Percentiles rank a stretch among this genome's conserved stretches.
Conservation (phyloP, 2,888 invertebrate genomes). For the Antheraea assamensis region DNA sequence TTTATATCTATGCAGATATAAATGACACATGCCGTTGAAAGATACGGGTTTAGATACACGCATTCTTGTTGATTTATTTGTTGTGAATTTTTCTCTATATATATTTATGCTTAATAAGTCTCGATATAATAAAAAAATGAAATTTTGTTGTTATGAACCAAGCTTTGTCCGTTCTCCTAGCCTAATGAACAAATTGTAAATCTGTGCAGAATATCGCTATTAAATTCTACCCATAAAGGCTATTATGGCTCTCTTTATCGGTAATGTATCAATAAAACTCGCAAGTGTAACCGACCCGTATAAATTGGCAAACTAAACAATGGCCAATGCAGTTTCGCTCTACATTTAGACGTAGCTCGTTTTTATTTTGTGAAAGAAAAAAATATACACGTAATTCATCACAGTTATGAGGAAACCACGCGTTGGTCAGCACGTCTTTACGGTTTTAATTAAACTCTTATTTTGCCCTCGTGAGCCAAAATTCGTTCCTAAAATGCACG, state of each 20-base stretch:
- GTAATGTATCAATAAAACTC: slow-evolving; percentile 81
- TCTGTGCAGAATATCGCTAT: slow-evolving; percentile 68
- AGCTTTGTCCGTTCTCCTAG: slow-evolving; percentile 30
- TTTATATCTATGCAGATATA: no score
- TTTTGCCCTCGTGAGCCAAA: slow-evolving; percentile 66
- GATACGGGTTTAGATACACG: no score
- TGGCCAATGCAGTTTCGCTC: slow-evolving; percentile 76
- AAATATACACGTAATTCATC: slow-evolving; percentile 70
- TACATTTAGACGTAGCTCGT: slow-evolving; percentile 75
- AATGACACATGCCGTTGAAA: no score
- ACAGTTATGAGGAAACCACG: slow-evolving; percentile 79
- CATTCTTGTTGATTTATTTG: no score
- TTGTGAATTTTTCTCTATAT: neutral
- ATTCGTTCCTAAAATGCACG: slow-evolving; percentile 58
- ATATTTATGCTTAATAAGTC: no score
- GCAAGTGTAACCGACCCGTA: slow-evolving; percentile 81
- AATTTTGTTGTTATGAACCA: neutral
- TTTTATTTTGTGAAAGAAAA: slow-evolving; percentile 70
- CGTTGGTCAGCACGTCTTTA: slow-evolving; percentile 76
- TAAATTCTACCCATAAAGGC: slow-evolving; percentile 77
- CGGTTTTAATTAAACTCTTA: slow-evolving; percentile 69
- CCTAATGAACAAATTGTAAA: slow-evolving; percentile 59
- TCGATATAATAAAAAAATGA: neutral
- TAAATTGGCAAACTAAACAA: slow-evolving; percentile 83
- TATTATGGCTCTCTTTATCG: slow-evolving; percentile 79